These are phyloP conservation scores for Trinectes maculatus DNA, from an alignment of 2,113 vertebrate species.

Conservation along the genomic window DNA sequence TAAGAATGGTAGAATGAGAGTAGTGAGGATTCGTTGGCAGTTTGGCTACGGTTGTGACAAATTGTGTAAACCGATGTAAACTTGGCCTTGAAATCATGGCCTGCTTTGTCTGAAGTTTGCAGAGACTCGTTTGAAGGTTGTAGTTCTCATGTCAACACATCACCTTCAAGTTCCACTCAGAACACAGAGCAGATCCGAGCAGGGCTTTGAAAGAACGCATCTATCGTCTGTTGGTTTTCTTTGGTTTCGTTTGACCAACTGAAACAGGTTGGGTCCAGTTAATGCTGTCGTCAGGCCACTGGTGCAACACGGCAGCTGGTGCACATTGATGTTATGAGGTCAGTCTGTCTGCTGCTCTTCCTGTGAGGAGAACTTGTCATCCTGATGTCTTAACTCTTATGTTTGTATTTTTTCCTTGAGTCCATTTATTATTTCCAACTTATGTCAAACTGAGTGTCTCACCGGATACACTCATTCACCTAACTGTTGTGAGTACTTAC, in stretches of 20 bases:
- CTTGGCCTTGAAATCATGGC: conserved; percentile 5
- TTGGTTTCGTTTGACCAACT: too few species aligned
- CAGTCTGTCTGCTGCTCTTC: not conserved
- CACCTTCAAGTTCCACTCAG: not conserved
- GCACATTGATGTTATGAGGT: not conserved
- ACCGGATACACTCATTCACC: not conserved
- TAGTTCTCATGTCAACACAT: conserved; percentile 21
- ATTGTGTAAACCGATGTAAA: conserved; percentile 41
- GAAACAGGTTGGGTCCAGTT: conserved; percentile 4
- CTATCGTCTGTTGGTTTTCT: too few species aligned
- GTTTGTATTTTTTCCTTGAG: too few species aligned
- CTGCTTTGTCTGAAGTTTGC: conserved; percentile 16
- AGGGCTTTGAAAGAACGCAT: too few species aligned
- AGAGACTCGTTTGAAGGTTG: conserved; percentile 6
- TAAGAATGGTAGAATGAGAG: conserved; percentile 60
- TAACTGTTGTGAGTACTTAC: not conserved
- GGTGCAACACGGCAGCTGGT: too few species aligned
- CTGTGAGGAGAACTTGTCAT: conserved; percentile 3
- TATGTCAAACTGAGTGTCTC: too few species aligned
- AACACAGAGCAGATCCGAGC: not conserved
- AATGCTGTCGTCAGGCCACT: too few species aligned
- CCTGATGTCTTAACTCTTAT: not conserved
- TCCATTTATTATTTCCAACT: too few species aligned
- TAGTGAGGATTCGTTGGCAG: conserved; percentile 24
- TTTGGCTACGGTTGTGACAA: conserved; percentile 35